Evolutionary conservation across 2,888 invertebrate genomes (phyloP), one percentile per base, ranked within the genome.

Genomic region (Polyommatus icarus): DNA sequence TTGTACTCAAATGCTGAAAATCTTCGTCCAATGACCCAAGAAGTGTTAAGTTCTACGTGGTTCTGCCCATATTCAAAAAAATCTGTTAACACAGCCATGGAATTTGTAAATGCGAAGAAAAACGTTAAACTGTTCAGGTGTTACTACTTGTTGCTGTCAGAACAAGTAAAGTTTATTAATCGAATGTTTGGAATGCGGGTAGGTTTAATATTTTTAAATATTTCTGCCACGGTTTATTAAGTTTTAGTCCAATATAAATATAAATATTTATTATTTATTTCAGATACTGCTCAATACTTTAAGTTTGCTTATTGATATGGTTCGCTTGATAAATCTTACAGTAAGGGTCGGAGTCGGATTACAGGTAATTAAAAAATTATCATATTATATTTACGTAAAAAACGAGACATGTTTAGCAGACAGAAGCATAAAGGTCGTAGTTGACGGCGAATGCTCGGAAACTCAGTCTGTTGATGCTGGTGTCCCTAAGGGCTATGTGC

Each of bases 101-200:
- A 77, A 1, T 40, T 20, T n/a, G 50, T 73, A 36, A 78, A 78
- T 76, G 80, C 78, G 10, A 76, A 82, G 29, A 83, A 86, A 80
- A 59, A 36, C n/a, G 82, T 89, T 8, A 86, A 87, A 79, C 84
- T 81, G 78, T 80, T 92, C 5, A 85, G 84, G 36, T 87, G 85
- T 80, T 90, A 90, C 81, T 92, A 92, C 79, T 82, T 92, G 76
- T 80, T 90, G 79, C 78, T 92, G 54, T 86, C 84, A 6, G 91
- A 92, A 78, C 92, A 91, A 85, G 87, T 88, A 6, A 83, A 81
- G 7, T 91, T 88, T 79, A 86, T 92, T 46, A 92, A 92, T 82
- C 84, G 83, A 81, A 88, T 91, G 85, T 91, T 85, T 82, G 92
- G 92, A 79, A 83, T 88, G 67, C 85, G 92, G 86, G 92, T 92